Percentiles rank a stretch among this genome's conserved stretches.
Evolutionary conservation across 2,113 vertebrate genomes (phyloP).

Genomic region (Psammodynastes pulverulentus): DNA sequence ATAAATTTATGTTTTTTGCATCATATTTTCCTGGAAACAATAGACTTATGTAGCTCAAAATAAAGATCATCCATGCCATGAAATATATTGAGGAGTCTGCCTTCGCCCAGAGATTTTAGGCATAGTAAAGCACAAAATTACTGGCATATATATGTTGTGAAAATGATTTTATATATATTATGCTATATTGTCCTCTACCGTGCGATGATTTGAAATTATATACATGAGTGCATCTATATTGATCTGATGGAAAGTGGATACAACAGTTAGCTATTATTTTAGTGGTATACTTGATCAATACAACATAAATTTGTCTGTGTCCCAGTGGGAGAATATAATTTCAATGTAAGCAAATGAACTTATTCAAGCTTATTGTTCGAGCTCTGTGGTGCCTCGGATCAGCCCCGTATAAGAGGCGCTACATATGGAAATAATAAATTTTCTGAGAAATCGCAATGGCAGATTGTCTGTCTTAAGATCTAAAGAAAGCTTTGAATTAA

Average conservation of each 20-base stretch:
- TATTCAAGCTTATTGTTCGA: background rate
- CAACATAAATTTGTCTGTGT: background rate
- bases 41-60: background rate
- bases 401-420: background rate
- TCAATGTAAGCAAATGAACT: background rate
- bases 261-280: background rate
- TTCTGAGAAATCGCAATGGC: accelerated
- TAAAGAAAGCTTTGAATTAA: background rate
- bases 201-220: background rate
- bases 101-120: background rate
- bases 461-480: accelerated
- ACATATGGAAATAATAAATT: accelerated
- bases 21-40: accelerated
- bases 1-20: background rate
- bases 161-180: background rate
- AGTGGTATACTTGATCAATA: background rate
- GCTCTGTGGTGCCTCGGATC: background rate
- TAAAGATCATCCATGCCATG: background rate
- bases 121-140: background rate
- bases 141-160: background rate
- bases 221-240: background rate
- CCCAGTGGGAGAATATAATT: background rate
- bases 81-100: accelerated
- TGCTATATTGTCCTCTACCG: background rate
- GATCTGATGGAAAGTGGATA: background rate